These are phyloP conservation scores for Eurystomus gularis DNA, from an alignment of 2,113 vertebrate species.

Conservation along the genomic window DNA sequence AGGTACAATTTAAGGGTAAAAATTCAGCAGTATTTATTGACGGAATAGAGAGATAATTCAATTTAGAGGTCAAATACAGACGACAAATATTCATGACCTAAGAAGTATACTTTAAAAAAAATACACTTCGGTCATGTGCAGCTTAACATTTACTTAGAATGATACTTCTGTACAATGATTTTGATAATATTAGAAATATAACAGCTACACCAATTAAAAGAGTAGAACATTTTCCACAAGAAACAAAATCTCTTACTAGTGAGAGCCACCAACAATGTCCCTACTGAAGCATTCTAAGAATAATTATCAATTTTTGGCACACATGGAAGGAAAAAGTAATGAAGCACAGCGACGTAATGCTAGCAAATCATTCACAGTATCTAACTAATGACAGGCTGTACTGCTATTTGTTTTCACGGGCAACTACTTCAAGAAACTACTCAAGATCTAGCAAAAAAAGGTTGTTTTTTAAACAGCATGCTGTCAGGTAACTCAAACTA, in stretches of 20 bases:
- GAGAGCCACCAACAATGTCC: neutral
- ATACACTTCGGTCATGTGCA: neutral
- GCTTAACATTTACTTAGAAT: neutral
- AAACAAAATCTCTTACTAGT: neutral
- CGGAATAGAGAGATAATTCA: neutral
- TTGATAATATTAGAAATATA: neutral
- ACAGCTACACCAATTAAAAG: neutral
- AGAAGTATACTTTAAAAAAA: neutral
- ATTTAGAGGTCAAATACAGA: neutral
- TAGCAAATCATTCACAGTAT: constrained; percentile 21
- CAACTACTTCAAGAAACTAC: neutral
- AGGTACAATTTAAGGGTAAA: constrained; percentile 25
- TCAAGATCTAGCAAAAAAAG: neutral
- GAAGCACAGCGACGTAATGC: neutral
- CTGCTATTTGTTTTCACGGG: neutral
- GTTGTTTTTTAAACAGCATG: neutral
- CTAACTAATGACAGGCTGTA: constrained; percentile 2
- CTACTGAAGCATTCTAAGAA: constrained; percentile 16
- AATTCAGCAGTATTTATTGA: neutral
- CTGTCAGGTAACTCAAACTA: neutral
- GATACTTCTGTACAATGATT: neutral
- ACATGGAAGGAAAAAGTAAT: constrained; percentile 19
- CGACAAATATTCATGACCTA: neutral
- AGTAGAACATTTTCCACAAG: neutral
- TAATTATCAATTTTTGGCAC: constrained; percentile 35